These are phyloP conservation scores for Synchiropus splendidus DNA, from an alignment of 2,113 vertebrate species.

Conservation along the genomic window DNA sequence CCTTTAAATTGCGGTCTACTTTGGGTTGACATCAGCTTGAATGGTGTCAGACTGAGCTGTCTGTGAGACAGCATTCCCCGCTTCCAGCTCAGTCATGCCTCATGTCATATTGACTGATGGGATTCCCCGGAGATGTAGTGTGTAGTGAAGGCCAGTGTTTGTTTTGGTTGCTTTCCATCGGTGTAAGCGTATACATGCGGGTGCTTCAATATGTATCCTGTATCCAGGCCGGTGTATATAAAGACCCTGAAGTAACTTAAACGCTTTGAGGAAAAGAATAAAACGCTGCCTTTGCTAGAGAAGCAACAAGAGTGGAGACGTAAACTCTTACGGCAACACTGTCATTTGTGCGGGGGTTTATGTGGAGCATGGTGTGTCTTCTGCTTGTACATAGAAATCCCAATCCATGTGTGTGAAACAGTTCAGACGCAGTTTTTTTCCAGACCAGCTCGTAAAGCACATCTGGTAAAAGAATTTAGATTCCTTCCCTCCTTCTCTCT, in stretches of 20 bases:
- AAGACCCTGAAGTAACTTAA: slow-evolving; percentile 3
- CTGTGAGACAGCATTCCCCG: slow-evolving; percentile 48
- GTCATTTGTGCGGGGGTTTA: slow-evolving; percentile 28
- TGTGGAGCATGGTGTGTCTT: slow-evolving; percentile 11
- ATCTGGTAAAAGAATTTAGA: slow-evolving; percentile 70
- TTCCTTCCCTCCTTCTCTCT: slow-evolving; percentile 55
- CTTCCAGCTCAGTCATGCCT: slow-evolving; percentile 59
- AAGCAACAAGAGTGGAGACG: too few relatives aligned
- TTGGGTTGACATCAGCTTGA: slow-evolving; percentile 44
- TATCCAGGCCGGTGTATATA: slow-evolving; percentile 8
- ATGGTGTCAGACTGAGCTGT: slow-evolving; percentile 36
- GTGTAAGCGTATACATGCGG: slow-evolving; percentile 8
- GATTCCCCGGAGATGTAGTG: slow-evolving; percentile 51
- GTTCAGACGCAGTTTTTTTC: slow-evolving; percentile 57
- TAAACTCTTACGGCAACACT: neutral
- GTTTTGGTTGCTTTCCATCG: slow-evolving; percentile 48
- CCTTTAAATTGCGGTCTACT: slow-evolving; percentile 24
- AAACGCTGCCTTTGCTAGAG: too few relatives aligned
- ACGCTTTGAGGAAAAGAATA: slow-evolving; percentile 24
- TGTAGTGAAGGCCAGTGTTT: slow-evolving; percentile 52
- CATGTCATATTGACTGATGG: slow-evolving; percentile 61
- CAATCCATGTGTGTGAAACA: slow-evolving; percentile 54
- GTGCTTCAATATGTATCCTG: slow-evolving; percentile 17
- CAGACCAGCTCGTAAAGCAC: slow-evolving; percentile 67
- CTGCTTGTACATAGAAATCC: slow-evolving; percentile 36